Evolutionary conservation across 1,140 invertebrate genomes (phyloP), one percentile per base, ranked within the genome.

Genomic region (Leucophenga varia): DNA sequence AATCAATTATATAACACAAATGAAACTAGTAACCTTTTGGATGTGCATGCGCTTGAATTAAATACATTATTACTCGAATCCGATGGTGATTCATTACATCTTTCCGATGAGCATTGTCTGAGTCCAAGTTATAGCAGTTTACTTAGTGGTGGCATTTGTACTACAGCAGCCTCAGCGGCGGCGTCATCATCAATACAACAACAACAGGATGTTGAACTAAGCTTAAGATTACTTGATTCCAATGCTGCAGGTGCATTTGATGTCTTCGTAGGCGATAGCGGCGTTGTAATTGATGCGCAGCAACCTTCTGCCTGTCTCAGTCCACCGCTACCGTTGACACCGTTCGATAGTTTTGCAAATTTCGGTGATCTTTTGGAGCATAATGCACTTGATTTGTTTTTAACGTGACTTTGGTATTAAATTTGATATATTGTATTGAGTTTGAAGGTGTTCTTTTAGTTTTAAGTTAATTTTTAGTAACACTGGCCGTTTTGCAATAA

Each of bases 71-170:
- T 81, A 1, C 54, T 82, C 21, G 80, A 82, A 31, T 79, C 80
- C 3, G 80, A 82, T 47, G 79, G 78, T 2, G 80, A 81, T 39
- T 79, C 79, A 10, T 54, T 81, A n/a, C 75, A 77, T 47, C 57
- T 78, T 8, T 76, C 74, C 3, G n/a, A n/a, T n/a, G 76, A 77
- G 48, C 67, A 42, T 12, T 74, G 72, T 14, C 37, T 72, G 7
- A 69, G 59, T 54, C 57, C 65, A 16, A 32, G 13, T n/a, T 64
- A 61, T 16, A 51, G 44, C 30, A 49, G 43, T 9, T 17, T 67
- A 30, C 25, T 65, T 14, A 48, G n/a, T n/a, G n/a, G n/a, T n/a
- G n/a, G n/a, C n/a, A n/a, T n/a, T n/a, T n/a, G n/a, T n/a, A n/a
- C n/a, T n/a, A n/a, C n/a, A n/a, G n/a, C n/a, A n/a, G 5, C 22